A percentile compares a stretch with the other conserved stretches of the same genome.
Conservation (phyloP, 2,797 vertebrate species). For the Pangasius djambal region DNA sequence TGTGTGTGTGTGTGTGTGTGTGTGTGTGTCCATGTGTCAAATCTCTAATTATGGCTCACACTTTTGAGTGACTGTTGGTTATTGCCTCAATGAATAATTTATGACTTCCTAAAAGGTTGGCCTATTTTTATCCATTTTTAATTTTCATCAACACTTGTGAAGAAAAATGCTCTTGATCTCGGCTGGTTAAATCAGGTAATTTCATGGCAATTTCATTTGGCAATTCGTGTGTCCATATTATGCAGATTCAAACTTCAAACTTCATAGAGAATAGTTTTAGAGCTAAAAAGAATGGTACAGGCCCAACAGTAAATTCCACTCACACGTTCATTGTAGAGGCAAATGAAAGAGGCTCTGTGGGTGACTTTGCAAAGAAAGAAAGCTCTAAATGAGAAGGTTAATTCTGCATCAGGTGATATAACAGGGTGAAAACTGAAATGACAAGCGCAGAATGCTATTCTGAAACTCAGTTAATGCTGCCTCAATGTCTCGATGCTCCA, state of each 20-base stretch:
- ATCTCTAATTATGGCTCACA: constrained; percentile 24
- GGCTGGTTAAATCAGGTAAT: constrained; percentile 32
- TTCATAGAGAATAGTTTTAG: neutral
- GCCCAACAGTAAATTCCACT: constrained; percentile 6
- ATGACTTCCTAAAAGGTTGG: constrained; percentile 31
- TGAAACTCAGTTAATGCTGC: constrained; percentile 27
- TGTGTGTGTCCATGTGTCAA: constrained; percentile 34
- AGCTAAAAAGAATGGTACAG: neutral
- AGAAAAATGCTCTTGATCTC: constrained; percentile 10
- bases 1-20: constrained; percentile 19
- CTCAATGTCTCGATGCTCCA: constrained; percentile 33
- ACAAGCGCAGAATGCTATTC: constrained; percentile 47
- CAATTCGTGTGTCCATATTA: neutral
- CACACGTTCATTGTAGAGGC: neutral
- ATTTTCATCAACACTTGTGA: constrained; percentile 20
- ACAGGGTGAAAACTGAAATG: constrained; percentile 45
- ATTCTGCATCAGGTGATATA: constrained; percentile 32
- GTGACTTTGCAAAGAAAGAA: constrained; percentile 35
- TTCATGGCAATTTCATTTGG: constrained; percentile 21
- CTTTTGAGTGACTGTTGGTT: constrained; percentile 38
- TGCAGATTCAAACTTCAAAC: neutral
- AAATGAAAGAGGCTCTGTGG: constrained; percentile 24
- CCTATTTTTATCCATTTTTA: constrained; percentile 36
- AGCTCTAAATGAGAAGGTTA: constrained; percentile 35
- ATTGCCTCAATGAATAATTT: constrained; percentile 42